Percentiles rank a stretch among this genome's conserved stretches.
Conservation (phyloP, 2,113 vertebrate genomes). For the Oncorhynchus tshawytscha region DNA sequence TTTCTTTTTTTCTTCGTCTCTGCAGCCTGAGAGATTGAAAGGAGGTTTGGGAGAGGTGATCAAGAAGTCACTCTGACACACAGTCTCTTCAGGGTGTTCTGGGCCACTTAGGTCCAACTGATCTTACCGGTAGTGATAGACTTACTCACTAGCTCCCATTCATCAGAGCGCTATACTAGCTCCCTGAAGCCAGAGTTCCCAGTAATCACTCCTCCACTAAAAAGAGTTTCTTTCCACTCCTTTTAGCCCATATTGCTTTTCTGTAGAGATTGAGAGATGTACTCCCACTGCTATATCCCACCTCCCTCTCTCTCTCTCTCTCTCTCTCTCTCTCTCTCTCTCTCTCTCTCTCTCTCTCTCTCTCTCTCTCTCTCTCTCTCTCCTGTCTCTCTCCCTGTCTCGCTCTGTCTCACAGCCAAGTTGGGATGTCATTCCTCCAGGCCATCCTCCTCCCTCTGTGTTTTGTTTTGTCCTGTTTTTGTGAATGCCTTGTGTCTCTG, state of each 20-base stretch:
- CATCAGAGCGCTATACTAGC: background rate
- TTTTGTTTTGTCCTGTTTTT: slow-evolving; percentile 39
- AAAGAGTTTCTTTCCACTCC: too few relatives aligned
- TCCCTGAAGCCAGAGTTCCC: background rate
- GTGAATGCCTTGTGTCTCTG: slow-evolving; percentile 45
- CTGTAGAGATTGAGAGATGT: background rate
- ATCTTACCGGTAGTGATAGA: background rate
- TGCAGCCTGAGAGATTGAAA: background rate
- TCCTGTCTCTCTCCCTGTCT: background rate
- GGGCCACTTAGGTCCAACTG: background rate
- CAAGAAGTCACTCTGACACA: background rate
- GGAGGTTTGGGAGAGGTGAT: background rate
- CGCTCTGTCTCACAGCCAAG: too few relatives aligned
- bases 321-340: too few relatives aligned
- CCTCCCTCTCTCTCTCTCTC: too few relatives aligned
- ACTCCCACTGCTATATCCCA: too few relatives aligned
- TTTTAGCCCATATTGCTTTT: too few relatives aligned
- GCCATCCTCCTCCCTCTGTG: background rate
- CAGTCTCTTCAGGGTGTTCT: background rate
- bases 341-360: too few relatives aligned
- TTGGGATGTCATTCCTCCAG: too few relatives aligned
- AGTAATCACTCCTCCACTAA: background rate
- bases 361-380: too few relatives aligned
- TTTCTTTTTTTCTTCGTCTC: background rate
- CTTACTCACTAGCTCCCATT: background rate